Conservation (phyloP, 2,113 vertebrate genomes). For the Phylloscopus trochilus region DNA sequence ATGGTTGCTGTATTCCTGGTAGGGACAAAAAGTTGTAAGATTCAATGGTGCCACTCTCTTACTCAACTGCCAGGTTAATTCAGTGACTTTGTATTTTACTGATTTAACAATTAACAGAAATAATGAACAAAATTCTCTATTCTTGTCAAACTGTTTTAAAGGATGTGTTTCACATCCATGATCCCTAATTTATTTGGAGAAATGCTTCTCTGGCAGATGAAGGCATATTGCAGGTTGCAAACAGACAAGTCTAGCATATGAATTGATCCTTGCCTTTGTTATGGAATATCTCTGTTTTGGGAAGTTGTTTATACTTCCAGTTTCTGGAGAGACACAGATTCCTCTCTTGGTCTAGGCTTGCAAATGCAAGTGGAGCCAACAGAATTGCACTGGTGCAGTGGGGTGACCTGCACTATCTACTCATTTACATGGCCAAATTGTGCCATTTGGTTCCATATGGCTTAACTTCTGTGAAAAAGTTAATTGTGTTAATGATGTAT, state of each 20-base stretch:
- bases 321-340: background rate
- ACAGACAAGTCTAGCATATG: accelerated
- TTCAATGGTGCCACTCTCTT: background rate
- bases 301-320: background rate
- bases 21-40: background rate
- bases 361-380: background rate
- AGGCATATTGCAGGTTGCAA: background rate
- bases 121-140: background rate
- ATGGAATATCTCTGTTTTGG: background rate
- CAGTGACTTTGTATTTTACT: background rate
- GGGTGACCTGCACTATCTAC: background rate
- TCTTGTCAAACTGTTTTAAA: background rate
- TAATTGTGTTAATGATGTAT: conserved; percentile 29
- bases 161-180: background rate
- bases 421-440: background rate
- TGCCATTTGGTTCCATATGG: conserved; percentile 15
- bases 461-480: conserved; percentile 29
- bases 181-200: background rate
- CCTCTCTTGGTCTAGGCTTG: background rate
- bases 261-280: background rate
- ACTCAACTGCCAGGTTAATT: background rate
- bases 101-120: background rate
- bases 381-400: background rate
- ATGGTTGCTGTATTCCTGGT: background rate
- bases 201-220: background rate